Evolutionary conservation across 2,888 invertebrate species (phyloP).

Genomic region (Drosophila diplacantha): DNA sequence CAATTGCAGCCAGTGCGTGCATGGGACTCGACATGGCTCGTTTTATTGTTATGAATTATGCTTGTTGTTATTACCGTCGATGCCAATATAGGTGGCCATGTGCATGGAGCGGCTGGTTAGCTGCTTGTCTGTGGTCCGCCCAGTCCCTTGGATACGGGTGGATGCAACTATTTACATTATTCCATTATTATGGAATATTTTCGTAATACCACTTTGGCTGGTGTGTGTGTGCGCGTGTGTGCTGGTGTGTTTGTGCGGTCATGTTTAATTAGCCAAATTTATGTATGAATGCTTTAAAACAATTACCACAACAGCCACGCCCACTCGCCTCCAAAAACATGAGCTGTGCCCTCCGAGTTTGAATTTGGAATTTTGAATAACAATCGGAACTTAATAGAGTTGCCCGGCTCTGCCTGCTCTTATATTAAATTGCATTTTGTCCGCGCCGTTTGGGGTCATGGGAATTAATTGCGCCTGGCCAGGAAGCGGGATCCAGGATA

Average conservation of each 20-base stretch:
- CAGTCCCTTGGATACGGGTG: constrained; percentile 33
- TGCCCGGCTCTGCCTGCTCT: constrained; percentile 11
- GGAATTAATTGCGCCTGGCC: constrained; percentile 4
- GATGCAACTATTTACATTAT: constrained; percentile 63
- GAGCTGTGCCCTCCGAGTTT: constrained; percentile 9
- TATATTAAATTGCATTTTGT: constrained; percentile 27
- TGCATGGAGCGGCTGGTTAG: constrained; percentile 36
- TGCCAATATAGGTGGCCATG: constrained; percentile 16
- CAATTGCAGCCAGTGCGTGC: constrained; percentile 25
- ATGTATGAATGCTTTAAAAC: constrained; percentile 64
- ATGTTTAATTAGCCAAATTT: constrained; percentile 68
- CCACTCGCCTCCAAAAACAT: constrained; percentile 11
- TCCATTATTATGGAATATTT: constrained; percentile 56
- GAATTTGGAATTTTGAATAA: constrained; percentile 31
- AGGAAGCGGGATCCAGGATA: not conserved
- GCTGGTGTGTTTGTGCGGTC: constrained; percentile 44
- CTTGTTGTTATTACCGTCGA: constrained; percentile 25
- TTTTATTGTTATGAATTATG: constrained; percentile 37
- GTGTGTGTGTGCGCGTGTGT: not conserved
- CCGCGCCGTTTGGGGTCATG: not conserved
- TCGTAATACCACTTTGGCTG: constrained; percentile 26
- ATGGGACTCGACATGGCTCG: constrained; percentile 3
- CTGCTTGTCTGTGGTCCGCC: constrained; percentile 19
- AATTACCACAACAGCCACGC: constrained; percentile 50
- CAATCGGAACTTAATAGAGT: constrained; percentile 38